Evolutionary conservation across 2,888 invertebrate species (phyloP).

Genomic region (Xanthia togata): DNA sequence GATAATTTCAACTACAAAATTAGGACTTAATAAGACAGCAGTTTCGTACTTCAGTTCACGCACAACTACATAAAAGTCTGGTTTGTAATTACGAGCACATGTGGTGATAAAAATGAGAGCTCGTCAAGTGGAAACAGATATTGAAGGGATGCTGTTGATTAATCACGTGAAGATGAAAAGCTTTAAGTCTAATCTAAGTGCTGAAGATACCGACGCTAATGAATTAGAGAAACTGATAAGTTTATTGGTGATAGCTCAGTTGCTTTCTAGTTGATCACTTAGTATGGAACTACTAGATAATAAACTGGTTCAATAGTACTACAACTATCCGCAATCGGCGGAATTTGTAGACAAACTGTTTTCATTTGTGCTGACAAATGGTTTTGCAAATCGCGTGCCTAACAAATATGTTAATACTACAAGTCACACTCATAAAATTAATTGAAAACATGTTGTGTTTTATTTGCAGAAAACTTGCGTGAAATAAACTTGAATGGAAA

Average conservation of each 20-base stretch:
- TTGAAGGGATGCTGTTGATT: slow-evolving; percentile 41
- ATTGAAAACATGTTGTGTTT: slow-evolving; percentile 43
- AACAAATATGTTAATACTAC: slow-evolving; percentile 36
- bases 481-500: slow-evolving; percentile 7
- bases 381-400: slow-evolving; percentile 50
- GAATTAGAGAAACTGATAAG: slow-evolving; percentile 25
- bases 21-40: background rate
- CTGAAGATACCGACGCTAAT: slow-evolving; percentile 36
- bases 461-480: background rate
- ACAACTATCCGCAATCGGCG: slow-evolving; percentile 15
- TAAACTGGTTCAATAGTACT: slow-evolving; percentile 33
- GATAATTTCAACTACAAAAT: background rate
- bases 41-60: slow-evolving; percentile 26
- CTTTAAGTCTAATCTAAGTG: slow-evolving; percentile 34
- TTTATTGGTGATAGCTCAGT: slow-evolving; percentile 24
- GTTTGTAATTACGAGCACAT: slow-evolving; percentile 52
- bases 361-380: slow-evolving; percentile 41
- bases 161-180: slow-evolving; percentile 38
- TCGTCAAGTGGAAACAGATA: slow-evolving; percentile 53
- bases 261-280: slow-evolving; percentile 36
- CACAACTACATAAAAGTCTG: slow-evolving; percentile 38
- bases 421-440: slow-evolving; percentile 43
- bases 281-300: slow-evolving; percentile 31
- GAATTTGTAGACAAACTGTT: slow-evolving; percentile 38
- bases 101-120: slow-evolving; percentile 39